Conservation (phyloP, 2,797 vertebrate genomes). For the Scomberomorus guttatus region DNA sequence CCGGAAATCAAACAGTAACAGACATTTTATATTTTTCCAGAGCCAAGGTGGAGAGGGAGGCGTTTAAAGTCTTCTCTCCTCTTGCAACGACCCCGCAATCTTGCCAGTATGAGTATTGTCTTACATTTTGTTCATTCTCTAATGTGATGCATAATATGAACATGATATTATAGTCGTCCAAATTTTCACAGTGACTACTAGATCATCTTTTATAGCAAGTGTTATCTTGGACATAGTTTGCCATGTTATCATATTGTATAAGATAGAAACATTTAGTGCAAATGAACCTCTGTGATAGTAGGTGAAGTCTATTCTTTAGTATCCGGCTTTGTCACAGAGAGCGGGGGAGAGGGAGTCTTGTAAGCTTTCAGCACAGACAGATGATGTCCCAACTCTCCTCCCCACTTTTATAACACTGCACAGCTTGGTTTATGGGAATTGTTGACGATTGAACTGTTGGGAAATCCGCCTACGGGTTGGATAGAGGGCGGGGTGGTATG, state of each 20-base stretch:
- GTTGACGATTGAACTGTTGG: conserved; percentile 68
- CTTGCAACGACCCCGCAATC: background rate
- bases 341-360: conserved; percentile 4
- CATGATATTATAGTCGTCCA: background rate
- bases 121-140: background rate
- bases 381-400: conserved; percentile 10
- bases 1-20: conserved; percentile 67
- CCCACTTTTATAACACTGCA: conserved; percentile 38
- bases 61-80: conserved; percentile 18
- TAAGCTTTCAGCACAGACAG: conserved; percentile 9
- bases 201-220: background rate
- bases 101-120: background rate
- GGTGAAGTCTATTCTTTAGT: background rate
- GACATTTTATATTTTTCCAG: conserved; percentile 15
- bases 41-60: conserved; percentile 25
- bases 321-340: background rate
- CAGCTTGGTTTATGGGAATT: conserved; percentile 58
- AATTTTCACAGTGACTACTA: too few relatives aligned
- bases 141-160: background rate
- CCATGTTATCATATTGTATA: background rate
- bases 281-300: background rate
- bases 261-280: conserved; percentile 3
- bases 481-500: background rate
- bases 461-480: conserved; percentile 42
- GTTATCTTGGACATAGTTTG: background rate